Base-by-base conservation (phyloP, 1,140 invertebrate species). In the Halictus rubicundus region DNA sequence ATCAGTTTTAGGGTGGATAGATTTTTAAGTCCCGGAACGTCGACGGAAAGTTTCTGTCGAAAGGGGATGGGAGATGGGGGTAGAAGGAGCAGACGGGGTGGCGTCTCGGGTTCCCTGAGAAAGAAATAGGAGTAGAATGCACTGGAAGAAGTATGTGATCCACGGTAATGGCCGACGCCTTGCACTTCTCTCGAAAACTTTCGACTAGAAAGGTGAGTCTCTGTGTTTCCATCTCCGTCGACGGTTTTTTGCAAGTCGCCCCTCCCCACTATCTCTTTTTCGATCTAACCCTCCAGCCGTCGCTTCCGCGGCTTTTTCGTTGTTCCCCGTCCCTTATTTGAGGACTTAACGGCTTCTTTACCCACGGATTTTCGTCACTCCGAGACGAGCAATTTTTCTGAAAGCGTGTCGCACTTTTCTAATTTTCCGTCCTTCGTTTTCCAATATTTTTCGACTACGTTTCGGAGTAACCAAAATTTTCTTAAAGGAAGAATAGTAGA, bases 81-180 rank as follows among this genome's bases (percentile, higher is more conserved):
- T 2, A 16, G 12, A 25, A 21, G 16, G 23, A 9, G 6, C 12
- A 8, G 23, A 46, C 42, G 10, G 16, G 63, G 32, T 10, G 2
- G 8, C 9, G n/a, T 25, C 19, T 32, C 39, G 12, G 60, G 64
- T 25, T 49, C n/a, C 39, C 39, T 10, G n/a, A 39, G 82, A 49
- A 63, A 72, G 69, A 78, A 81, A 76, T 57, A 63, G 23, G 42
- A 75, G 70, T 32, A 66, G 73, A 80, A 70, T 42, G 68, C 77
- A 71, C 73, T 42, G 68, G 52, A 68, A 85, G 70, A 85, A 84
- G 73, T 74, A 71, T 85, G 79, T 71, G 83, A 85, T 84, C 83
- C 84, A 68, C 74, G 73, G 79, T 85, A 85, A 85, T 85, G 78
- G 84, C 69, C 83, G 39, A 85, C 78, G 74, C 69, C 77, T 78